Conservation (phyloP, 37 sponge, comb jelly and placozoan species). For the Crambe crambe region DNA sequence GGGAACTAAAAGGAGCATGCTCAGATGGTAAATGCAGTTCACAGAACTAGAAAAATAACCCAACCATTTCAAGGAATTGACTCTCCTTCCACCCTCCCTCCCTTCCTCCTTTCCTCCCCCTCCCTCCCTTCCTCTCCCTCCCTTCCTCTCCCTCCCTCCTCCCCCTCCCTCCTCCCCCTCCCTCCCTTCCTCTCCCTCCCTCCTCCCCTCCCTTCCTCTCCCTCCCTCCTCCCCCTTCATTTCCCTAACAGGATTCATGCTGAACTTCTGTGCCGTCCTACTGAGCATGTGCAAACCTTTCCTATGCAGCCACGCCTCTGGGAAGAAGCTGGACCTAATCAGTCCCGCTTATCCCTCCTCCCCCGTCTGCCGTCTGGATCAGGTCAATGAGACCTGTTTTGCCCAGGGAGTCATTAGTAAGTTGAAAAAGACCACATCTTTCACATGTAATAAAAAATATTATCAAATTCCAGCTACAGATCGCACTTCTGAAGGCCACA, state of each 20-base stretch:
- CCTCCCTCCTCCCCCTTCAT: background rate
- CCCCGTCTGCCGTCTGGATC: constrained; percentile 62
- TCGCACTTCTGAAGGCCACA: constrained; percentile 1
- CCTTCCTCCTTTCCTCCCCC: background rate
- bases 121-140: background rate
- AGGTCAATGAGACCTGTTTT: constrained; percentile 69
- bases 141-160: background rate
- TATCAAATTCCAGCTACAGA: background rate
- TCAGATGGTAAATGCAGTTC: constrained; percentile 55
- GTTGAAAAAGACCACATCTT: background rate
- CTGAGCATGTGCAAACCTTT: constrained; percentile 79
- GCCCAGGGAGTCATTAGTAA: constrained; percentile 55
- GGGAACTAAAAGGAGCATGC: constrained; percentile 9
- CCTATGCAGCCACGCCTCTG: constrained; percentile 51
- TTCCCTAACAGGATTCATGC: constrained; percentile 52
- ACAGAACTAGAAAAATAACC: background rate
- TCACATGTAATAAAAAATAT: background rate
- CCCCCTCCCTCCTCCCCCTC: background rate
- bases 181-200: background rate
- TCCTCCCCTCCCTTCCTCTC: background rate
- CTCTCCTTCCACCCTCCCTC: background rate
- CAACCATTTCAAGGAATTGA: too few relatives aligned
- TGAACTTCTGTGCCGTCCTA: constrained; percentile 85
- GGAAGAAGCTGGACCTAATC: constrained; percentile 63
- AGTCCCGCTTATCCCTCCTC: constrained; percentile 49